Conservation (phyloP, 2,113 vertebrate species). For the Osmerus eperlanus region DNA sequence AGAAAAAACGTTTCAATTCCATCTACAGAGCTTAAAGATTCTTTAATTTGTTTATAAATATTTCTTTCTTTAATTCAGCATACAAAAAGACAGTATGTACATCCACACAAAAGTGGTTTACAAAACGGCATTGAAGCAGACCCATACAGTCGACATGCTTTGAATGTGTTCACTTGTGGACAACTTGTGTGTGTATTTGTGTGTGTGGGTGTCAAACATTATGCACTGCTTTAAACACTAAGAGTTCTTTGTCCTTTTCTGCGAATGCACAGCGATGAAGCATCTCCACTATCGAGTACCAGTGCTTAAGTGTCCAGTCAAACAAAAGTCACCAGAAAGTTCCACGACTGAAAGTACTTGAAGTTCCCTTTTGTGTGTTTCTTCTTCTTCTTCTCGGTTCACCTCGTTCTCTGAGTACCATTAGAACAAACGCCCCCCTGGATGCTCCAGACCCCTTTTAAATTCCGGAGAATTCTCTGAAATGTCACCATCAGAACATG, state of each 20-base stretch:
- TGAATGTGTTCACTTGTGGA: constrained; percentile 59
- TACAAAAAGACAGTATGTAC: constrained; percentile 92
- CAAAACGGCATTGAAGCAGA: constrained; percentile 59
- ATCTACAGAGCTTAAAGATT: constrained; percentile 57
- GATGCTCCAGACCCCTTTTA: constrained; percentile 49
- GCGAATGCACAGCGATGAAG: constrained; percentile 60
- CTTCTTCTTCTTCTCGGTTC: constrained; percentile 41
- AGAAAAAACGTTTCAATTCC: constrained; percentile 18
- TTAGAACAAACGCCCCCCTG: constrained; percentile 21
- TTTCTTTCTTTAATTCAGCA: constrained; percentile 86
- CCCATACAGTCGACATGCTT: constrained; percentile 65
- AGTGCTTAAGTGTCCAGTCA: constrained; percentile 46
- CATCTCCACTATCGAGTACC: constrained; percentile 39
- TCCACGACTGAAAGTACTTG: constrained; percentile 55
- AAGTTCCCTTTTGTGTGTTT: constrained; percentile 67
- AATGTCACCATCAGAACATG: constrained; percentile 36
- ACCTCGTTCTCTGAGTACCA: constrained; percentile 45
- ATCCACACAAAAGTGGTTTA: constrained; percentile 88
- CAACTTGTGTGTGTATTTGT: constrained; percentile 51
- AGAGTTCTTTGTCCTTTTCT: constrained; percentile 46
- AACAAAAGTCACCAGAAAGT: constrained; percentile 47
- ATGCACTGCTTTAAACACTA: constrained; percentile 43
- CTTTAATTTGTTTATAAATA: constrained; percentile 93
- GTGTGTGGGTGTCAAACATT: constrained; percentile 37
- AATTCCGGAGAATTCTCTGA: constrained; percentile 47